Conservation (phyloP, 1,140 invertebrate genomes). For the Caenorhabditis brenneri region DNA sequence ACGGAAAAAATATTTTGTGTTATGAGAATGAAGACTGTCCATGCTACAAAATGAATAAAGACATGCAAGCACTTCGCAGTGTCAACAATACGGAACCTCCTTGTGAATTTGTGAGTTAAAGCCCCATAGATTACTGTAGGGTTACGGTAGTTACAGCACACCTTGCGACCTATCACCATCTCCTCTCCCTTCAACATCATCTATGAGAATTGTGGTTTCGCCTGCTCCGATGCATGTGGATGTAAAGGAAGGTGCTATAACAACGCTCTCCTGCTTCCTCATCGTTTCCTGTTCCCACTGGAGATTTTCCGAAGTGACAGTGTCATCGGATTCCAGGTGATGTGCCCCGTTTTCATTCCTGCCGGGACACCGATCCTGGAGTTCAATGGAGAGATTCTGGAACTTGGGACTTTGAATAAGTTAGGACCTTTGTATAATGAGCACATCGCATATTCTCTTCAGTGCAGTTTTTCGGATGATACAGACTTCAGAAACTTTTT, state of each 20-base stretch:
- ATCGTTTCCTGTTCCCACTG: neutral
- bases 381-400: neutral
- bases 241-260: neutral
- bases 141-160: no score
- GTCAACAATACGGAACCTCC: neutral
- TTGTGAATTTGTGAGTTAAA: neutral
- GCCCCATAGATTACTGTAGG: no score
- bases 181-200: no score
- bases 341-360: neutral
- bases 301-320: neutral
- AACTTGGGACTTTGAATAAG: no score
- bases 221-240: neutral
- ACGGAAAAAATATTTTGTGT: no score
- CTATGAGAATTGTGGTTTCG: neutral
- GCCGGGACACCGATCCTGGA: neutral
- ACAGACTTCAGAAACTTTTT: no score
- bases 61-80: neutral
- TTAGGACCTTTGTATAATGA: neutral
- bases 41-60: neutral
- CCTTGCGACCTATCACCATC: no score
- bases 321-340: neutral
- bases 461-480: neutral
- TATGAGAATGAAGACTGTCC: slow-evolving; percentile 1
- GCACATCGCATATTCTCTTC: neutral
- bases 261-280: neutral